Evolutionary conservation across 2,888 invertebrate genomes (phyloP), one percentile per base, ranked within the genome.

Genomic region (Coleophora flavipennella): DNA sequence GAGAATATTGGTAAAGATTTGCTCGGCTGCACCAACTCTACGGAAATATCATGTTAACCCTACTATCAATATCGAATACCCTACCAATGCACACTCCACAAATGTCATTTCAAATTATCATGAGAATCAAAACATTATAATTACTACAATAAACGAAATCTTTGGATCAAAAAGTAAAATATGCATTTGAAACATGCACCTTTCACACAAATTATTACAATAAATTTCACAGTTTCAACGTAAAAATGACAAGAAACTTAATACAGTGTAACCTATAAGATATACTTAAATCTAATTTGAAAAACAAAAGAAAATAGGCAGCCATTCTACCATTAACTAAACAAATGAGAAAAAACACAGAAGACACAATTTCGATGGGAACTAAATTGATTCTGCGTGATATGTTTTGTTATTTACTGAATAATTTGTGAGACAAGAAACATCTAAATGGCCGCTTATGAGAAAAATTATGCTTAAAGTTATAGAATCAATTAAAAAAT

Each of bases 1-100:
- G 69, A 77, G 81, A 81, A 83, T 79, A 79, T 75, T 20, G 75
- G 73, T 80, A 81, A 79, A 83, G 79, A 77, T 77, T 80, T 81
- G 79, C 83, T 79, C 81, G 74, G 80, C 78, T 83, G 83, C 81
- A 79, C 81, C 79, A 80, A 79, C 73, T 77, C 77, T 78, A 81
- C 75, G 55, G 74, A 78, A 75, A 71, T 71, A 68, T 69, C 62
- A 66, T 68, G 68, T 70, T 74, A 73, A 67, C 61, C 61, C 76
- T 76, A 78, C 65, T 72, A 76, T 78, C 71, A 72, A 20, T 31
- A 76, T 20, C 20, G 6, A 20, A 20, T 20, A 20, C 20, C n/a
- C 72, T 74, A 81, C 79, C 79, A 75, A 79, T 75, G 77, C 80
- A 73, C 77, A 80, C 79, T 77, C 78, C 78, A 80, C 79, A 70